Conservation (phyloP, 2,797 vertebrate genomes). For the Neoniphon sammara region DNA sequence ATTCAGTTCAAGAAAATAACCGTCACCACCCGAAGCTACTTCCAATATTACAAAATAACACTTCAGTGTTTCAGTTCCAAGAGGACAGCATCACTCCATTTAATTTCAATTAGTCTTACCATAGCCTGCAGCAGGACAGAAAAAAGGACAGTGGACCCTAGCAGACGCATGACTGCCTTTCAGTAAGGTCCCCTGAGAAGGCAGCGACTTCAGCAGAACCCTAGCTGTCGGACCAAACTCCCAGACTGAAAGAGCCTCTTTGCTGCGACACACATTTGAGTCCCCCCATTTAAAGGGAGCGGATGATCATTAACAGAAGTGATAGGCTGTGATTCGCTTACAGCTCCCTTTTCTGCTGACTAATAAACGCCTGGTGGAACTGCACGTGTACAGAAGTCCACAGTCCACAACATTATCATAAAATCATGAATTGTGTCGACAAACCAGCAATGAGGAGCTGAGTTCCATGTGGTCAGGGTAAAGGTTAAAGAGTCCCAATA, state of each 20-base stretch:
- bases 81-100: neutral
- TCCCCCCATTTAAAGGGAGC: slow-evolving; percentile 38
- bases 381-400: slow-evolving; percentile 47
- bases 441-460: neutral
- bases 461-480: slow-evolving; percentile 40
- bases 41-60: neutral
- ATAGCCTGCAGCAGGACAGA: slow-evolving; percentile 79
- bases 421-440: neutral
- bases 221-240: slow-evolving; percentile 11
- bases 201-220: slow-evolving; percentile 33
- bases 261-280: neutral
- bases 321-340: slow-evolving; percentile 43
- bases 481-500: slow-evolving; percentile 49
- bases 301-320: slow-evolving; percentile 65
- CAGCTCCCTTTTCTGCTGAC: slow-evolving; percentile 57
- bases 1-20: slow-evolving; percentile 7
- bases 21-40: neutral
- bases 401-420: slow-evolving; percentile 53
- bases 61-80: neutral
- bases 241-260: slow-evolving; percentile 14
- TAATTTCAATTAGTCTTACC: slow-evolving; percentile 70
- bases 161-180: slow-evolving; percentile 77
- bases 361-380: slow-evolving; percentile 33
- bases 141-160: slow-evolving; percentile 77
- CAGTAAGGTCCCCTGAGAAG: slow-evolving; percentile 62